A percentile compares a stretch with the other conserved stretches of the same genome.
These are phyloP conservation scores for Spongia lamella DNA, from an alignment of 37 sponge, comb jelly and placozoan genomes.

Conservation along the genomic window DNA sequence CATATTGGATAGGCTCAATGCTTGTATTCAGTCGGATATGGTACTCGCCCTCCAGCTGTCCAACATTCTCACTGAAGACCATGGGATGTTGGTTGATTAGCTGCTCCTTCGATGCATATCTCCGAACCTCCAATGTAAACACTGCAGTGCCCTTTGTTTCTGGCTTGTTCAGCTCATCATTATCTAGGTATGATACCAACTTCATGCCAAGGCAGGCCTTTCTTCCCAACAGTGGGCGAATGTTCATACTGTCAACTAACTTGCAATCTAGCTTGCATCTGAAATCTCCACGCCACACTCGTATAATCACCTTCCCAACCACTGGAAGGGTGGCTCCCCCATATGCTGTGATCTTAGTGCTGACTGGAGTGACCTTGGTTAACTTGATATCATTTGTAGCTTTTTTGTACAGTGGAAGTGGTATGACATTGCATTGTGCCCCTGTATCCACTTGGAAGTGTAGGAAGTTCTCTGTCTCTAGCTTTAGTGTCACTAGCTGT, in stretches of 20 bases:
- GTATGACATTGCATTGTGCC: slow-evolving; percentile 50
- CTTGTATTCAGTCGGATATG: slow-evolving; percentile 19
- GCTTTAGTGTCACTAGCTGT: slow-evolving; percentile 38
- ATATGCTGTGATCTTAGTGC: slow-evolving; percentile 21
- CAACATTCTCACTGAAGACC: slow-evolving; percentile 27
- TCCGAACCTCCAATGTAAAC: no score
- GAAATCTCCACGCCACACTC: slow-evolving; percentile 19
- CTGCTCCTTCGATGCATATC: not conserved
- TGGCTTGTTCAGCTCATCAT: not conserved
- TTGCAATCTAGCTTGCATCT: slow-evolving; percentile 20
- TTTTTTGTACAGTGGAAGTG: slow-evolving; percentile 30
- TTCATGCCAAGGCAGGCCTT: slow-evolving; percentile 35
- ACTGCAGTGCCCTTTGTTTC: no score
- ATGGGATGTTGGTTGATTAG: slow-evolving; percentile 5
- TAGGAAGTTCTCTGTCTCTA: slow-evolving; percentile 35
- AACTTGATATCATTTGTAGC: slow-evolving; percentile 20
- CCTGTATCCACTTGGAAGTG: no score
- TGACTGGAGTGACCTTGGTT: not conserved
- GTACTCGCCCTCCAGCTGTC: slow-evolving; percentile 35
- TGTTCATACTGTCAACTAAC: slow-evolving; percentile 12
- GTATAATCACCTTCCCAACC: slow-evolving; percentile 8
- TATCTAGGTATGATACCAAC: not conserved
- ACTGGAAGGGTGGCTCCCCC: slow-evolving; percentile 36
- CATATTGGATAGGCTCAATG: slow-evolving; percentile 15
- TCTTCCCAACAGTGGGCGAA: not conserved